These are phyloP conservation scores for Xyrichtys novacula DNA, from an alignment of 2,797 vertebrate genomes.

Conservation along the genomic window DNA sequence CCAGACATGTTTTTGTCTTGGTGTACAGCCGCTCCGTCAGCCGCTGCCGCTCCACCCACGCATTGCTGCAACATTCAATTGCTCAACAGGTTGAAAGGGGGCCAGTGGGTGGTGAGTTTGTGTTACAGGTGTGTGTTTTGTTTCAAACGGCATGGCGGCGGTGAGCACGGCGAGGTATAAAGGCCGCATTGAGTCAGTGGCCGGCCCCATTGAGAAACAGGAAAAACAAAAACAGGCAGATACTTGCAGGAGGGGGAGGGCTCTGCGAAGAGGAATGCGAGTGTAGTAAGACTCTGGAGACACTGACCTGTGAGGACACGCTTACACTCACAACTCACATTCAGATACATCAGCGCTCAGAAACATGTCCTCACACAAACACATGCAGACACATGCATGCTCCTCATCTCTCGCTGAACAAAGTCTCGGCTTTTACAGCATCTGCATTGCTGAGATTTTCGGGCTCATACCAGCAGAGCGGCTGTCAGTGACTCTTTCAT, in stretches of 20 bases:
- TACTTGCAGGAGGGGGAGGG: slow-evolving; percentile 51
- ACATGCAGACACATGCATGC: slow-evolving; percentile 11
- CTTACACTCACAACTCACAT: slow-evolving; percentile 17
- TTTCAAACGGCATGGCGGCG: slow-evolving; percentile 19
- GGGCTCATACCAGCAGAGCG: slow-evolving; percentile 37
- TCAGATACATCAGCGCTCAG: background rate
- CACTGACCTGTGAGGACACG: slow-evolving; percentile 41
- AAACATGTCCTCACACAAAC: slow-evolving; percentile 11
- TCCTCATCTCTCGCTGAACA: slow-evolving; percentile 38
- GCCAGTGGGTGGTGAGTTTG: slow-evolving; percentile 36
- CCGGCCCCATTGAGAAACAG: slow-evolving; percentile 40
- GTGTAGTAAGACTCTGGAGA: slow-evolving; percentile 28
- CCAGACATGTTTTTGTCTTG: slow-evolving; percentile 53
- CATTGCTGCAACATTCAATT: slow-evolving; percentile 32
- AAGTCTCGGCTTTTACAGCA: slow-evolving; percentile 34
- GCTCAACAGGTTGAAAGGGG: slow-evolving; percentile 41
- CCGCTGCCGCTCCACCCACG: slow-evolving; percentile 18
- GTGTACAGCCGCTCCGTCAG: slow-evolving; percentile 16
- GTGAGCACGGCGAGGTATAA: slow-evolving; percentile 26
- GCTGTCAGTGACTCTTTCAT: slow-evolving; percentile 63
- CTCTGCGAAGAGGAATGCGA: slow-evolving; percentile 39
- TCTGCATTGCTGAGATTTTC: slow-evolving; percentile 69
- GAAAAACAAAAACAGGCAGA: slow-evolving; percentile 56
- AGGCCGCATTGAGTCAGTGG: slow-evolving; percentile 40
- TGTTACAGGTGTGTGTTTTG: slow-evolving; percentile 49